Evolutionary conservation across 1,140 invertebrate genomes (phyloP), one percentile per base, ranked within the genome.

Genomic region (Drosophila pachea): DNA sequence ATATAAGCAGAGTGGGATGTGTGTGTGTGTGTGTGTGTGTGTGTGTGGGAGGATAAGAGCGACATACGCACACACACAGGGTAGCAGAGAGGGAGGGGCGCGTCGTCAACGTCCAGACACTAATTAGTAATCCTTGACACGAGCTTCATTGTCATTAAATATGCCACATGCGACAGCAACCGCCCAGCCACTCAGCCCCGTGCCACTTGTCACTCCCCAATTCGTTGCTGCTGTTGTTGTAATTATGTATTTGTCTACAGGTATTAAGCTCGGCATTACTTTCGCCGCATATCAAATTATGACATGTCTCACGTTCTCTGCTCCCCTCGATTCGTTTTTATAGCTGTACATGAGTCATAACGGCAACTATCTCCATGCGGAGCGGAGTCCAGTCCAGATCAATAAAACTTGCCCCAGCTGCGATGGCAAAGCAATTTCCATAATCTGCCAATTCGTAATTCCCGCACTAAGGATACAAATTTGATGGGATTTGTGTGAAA

Each of bases 91-190:
- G 36, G 36, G 36, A 38, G 36, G 40, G 12, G 40, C 7, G 40
- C 22, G 78, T 73, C 79, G 66, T 76, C 79, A 83, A 79, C 69
- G 81, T 86, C 79, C 81, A 84, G 81, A 84, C 76, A 84, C 81
- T 84, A 84, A 84, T 84, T 84, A 84, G 81, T 84, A 84, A 86
- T 84, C 81, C 81, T 81, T 86, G 82, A 84, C 81, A 84, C 81
- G 81, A 86, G 81, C 79, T 74, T 68, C 76, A 65, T 63, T 72
- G 74, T 74, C 81, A 84, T 84, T 84, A 84, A 81, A 86, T 81
- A 84, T 84, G 79, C 79, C 65, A 84, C 68, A 83, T 78, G 79
- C 76, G 70, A 45, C 66, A 74, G 49, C 36, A 45, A 38, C n/a
- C 32, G 5, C 53, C 32, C 33, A 43, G 14, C 12, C 40, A 43